A percentile compares a stretch with the other conserved stretches of the same genome.
phyloP scores from a whole-genome alignment of 2,797 vertebrate species.

The Poecilia wingei region DNA sequence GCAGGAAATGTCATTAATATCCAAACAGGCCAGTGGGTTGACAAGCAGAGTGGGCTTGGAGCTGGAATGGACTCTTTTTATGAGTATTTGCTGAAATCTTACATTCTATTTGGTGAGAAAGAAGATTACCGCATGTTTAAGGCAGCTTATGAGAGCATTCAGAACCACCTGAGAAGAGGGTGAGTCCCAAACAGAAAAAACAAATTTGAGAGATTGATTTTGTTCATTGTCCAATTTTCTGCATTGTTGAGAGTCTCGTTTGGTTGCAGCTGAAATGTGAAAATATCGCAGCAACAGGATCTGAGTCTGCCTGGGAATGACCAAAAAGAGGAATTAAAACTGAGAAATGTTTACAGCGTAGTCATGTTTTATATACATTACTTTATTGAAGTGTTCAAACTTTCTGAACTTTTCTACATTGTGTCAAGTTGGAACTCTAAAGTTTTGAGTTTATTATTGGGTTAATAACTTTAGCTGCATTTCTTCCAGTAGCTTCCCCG shows the following conservation, averaged over 20 bases:
- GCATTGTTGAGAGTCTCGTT: not conserved
- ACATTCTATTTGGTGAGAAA: slow-evolving; percentile 96
- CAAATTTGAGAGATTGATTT: not conserved
- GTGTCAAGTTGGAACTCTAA: not conserved
- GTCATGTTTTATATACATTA: not conserved
- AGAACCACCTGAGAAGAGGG: slow-evolving; percentile 94
- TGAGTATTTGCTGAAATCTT: slow-evolving; percentile 97
- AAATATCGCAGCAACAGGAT: slow-evolving; percentile 1
- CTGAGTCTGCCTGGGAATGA: not conserved
- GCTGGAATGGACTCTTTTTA: slow-evolving; percentile 97
- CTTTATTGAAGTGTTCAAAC: not conserved
- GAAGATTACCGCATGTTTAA: slow-evolving; percentile 96
- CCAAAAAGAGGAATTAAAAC: not conserved
- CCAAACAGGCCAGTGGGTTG: slow-evolving; percentile 97
- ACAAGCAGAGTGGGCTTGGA: slow-evolving; percentile 95
- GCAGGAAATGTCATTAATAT: slow-evolving; percentile 97
- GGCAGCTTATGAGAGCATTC: slow-evolving; percentile 92
- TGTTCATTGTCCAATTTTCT: no score
- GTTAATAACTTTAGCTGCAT: not conserved
- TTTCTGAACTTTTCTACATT: not conserved
- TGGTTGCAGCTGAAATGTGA: not conserved
- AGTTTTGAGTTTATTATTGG: not conserved
- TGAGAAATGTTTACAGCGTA: not conserved
- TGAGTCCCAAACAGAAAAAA: slow-evolving; percentile 68
- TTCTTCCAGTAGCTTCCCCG: not conserved